phyloP scores from a whole-genome alignment of 2,888 invertebrate species.

The Drosophila silvestris region DNA sequence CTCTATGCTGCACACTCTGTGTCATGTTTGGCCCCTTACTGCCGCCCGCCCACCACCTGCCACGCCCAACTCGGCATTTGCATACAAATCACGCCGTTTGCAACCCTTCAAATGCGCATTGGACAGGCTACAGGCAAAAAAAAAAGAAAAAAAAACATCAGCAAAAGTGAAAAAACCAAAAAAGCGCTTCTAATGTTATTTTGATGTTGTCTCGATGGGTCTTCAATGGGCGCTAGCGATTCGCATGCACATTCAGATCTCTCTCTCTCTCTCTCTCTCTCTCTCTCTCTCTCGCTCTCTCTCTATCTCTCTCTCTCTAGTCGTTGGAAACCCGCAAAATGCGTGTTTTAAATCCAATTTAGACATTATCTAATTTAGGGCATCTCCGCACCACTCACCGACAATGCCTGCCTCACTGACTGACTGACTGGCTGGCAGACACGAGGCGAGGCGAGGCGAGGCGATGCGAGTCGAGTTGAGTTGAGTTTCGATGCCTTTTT shows the following conservation, averaged over 20 bases:
- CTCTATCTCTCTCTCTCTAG: constrained; percentile 5
- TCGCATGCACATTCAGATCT: constrained; percentile 25
- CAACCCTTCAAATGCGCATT: constrained; percentile 73
- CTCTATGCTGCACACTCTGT: not conserved
- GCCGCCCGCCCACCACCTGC: not conserved
- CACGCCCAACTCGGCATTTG: constrained; percentile 53
- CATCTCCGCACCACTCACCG: constrained; percentile 67
- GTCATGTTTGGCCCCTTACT: not conserved
- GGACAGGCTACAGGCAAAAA: constrained; percentile 31
- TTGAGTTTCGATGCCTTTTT: constrained; percentile 54
- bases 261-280: constrained; percentile 7
- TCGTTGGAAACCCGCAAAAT: constrained; percentile 81
- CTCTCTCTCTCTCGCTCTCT: not conserved
- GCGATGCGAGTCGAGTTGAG: constrained; percentile 7
- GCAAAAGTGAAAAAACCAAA: constrained; percentile 37
- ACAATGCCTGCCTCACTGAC: constrained; percentile 1
- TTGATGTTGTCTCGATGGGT: constrained; percentile 80
- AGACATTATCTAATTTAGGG: constrained; percentile 84
- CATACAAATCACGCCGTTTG: constrained; percentile 70
- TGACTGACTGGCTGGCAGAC: constrained; percentile 2
- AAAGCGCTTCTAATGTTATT: constrained; percentile 72
- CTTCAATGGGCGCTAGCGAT: constrained; percentile 66
- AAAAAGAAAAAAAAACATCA: constrained; percentile 4
- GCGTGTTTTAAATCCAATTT: constrained; percentile 84
- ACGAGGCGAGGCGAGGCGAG: not conserved